These are phyloP conservation scores for Puma concolor DNA, from an alignment of 2,113 vertebrate genomes.

Conservation along the genomic window DNA sequence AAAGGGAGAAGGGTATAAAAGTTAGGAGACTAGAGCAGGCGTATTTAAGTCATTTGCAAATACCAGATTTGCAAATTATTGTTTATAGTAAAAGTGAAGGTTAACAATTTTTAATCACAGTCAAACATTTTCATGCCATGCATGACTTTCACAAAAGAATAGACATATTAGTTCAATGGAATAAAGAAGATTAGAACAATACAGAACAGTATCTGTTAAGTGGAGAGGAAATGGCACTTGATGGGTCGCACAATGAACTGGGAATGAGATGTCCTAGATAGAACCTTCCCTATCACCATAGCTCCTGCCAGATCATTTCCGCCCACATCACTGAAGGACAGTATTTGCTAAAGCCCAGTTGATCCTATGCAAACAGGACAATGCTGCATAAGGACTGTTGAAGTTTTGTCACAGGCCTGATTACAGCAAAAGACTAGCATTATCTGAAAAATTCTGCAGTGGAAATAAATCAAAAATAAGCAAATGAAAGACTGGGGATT, in stretches of 20 bases:
- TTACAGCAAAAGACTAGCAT: neutral
- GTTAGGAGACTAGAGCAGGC: neutral
- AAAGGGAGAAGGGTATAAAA: neutral
- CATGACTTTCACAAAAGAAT: slow-evolving; percentile 30
- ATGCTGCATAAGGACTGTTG: neutral
- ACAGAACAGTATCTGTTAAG: neutral
- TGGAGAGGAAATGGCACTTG: neutral
- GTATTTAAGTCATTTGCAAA: neutral
- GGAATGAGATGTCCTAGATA: neutral
- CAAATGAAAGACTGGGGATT: neutral
- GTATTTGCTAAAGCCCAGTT: neutral
- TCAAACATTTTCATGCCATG: neutral
- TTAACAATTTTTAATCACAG: slow-evolving; percentile 40
- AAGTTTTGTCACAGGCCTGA: neutral
- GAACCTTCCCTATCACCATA: neutral
- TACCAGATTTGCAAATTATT: neutral
- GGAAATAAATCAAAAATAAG: neutral
- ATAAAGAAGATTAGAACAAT: slow-evolving; percentile 7
- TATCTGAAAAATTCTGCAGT: neutral
- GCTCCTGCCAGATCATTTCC: neutral
- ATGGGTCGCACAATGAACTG: neutral
- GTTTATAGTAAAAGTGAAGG: neutral
- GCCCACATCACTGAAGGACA: neutral
- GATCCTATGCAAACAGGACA: neutral
- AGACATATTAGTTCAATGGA: neutral